Percentiles rank a stretch among this genome's conserved stretches.
phyloP scores from a whole-genome alignment of 2,797 vertebrate species.

The Peromyscus attwateri region DNA sequence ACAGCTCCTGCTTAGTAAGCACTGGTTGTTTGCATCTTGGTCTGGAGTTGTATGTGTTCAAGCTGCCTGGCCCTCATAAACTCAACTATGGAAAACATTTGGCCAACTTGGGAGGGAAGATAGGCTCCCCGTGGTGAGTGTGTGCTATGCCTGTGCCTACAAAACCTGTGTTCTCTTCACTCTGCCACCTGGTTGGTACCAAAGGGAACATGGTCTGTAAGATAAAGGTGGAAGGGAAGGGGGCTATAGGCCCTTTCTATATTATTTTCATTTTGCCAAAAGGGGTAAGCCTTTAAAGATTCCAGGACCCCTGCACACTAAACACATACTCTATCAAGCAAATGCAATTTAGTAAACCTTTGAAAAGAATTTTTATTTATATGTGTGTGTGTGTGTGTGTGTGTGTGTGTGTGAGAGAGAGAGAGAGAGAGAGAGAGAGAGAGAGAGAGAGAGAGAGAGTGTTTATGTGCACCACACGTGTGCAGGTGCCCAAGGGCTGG shows the following conservation, averaged over 20 bases:
- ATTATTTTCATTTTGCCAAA: background rate
- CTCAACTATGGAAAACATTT: background rate
- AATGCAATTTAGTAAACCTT: background rate
- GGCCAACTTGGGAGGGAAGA: background rate
- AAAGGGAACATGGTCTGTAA: background rate
- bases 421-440: too few species aligned
- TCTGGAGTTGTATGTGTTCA: background rate
- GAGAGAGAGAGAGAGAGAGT: too few species aligned
- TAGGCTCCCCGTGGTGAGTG: background rate
- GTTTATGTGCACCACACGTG: background rate
- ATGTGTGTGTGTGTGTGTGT: background rate
- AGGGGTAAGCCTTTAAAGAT: background rate
- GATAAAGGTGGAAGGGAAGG: background rate
- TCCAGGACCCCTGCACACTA: background rate
- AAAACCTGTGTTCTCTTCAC: background rate
- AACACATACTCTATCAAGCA: background rate
- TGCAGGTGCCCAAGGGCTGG: background rate
- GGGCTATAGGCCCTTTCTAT: background rate
- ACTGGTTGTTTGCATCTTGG: background rate
- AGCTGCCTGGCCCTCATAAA: background rate
- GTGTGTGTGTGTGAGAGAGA: background rate
- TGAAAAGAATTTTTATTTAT: background rate
- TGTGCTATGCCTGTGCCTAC: background rate
- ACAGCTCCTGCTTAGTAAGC: background rate
- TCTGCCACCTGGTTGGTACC: background rate